Evolutionary conservation across 37 sponge, comb jelly and placozoan species (phyloP), one percentile per base, ranked within the genome.

Genomic region (Oscarella lobularis): DNA sequence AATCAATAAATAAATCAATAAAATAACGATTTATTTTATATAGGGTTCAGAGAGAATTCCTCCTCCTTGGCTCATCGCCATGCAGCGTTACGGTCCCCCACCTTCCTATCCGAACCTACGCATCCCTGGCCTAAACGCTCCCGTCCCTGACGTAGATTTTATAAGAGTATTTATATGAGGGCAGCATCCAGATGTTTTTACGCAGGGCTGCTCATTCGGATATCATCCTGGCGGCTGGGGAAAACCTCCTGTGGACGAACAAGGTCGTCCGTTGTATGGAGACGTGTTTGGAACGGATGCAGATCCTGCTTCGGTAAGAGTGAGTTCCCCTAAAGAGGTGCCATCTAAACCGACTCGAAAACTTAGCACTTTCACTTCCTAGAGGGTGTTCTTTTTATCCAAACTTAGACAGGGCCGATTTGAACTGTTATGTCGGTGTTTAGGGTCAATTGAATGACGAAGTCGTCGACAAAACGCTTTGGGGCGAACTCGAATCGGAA

Each of bases 201-300:
- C 35, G 0, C 39, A 90, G 90, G 84, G 87, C n/a, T 85, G 87
- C 37, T 92, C 87, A 20, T 95, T 91, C 82, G 92, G 92, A 0
- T 95, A 91, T 72, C 93, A 84, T 81, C 79, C 85, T 74, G 98
- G 93, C 85, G 98, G 98, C 4, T 96, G 98, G 98, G 98, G 98
- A 3, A 96, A 96, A 74, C 98, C 98, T 38, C 98, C 98, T 39
- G 98, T 96, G 48, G 94, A 96, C 76, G 93, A 96, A 73, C 67
- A 74, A 37, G 98, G 98, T 0, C 81, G 91, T n/a, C 94, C 98
- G n/a, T 83, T 96, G 35, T 96, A 96, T 77, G 98, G 98, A 14
- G 98, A 96, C 66, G 98, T 96, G 74, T 96, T 96, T 81, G 98
- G 98, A 2, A 78, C 93, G 54, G 83, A 90, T 20, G 60, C 20